Conservation (phyloP, 2,113 vertebrate species). For the Ovibos moschatus region DNA sequence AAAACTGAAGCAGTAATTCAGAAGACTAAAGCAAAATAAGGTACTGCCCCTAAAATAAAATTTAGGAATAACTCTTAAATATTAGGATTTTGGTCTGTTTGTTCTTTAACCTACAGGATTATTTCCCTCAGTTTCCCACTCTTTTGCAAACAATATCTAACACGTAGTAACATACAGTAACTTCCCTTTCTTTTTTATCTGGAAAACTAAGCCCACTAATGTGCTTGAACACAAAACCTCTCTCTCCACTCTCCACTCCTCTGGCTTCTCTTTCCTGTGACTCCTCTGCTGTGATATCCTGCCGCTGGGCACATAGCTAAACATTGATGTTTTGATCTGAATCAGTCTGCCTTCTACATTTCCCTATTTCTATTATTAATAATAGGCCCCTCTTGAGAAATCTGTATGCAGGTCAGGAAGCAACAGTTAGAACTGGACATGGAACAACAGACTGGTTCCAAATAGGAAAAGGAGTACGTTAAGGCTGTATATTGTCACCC, state of each 20-base stretch:
- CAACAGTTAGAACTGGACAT: too few relatives aligned
- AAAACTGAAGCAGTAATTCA: not conserved
- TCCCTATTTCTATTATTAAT: not conserved
- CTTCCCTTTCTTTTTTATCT: not conserved
- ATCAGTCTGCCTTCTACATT: not conserved
- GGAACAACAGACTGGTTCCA: too few relatives aligned
- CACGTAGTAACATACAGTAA: not conserved
- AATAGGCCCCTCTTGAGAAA: not conserved
- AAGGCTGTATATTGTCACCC: too few relatives aligned
- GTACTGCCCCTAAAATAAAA: constrained; percentile 19
- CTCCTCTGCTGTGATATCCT: not conserved
- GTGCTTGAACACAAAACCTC: not conserved
- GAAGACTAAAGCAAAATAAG: constrained; percentile 15
- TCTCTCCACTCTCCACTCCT: not conserved
- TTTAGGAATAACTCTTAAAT: not conserved
- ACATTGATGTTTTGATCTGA: not conserved
- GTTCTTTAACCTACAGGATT: not conserved
- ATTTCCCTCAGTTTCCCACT: not conserved
- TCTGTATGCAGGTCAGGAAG: too few relatives aligned
- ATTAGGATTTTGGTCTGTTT: not conserved
- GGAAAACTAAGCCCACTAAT: not conserved
- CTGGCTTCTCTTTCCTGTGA: not conserved
- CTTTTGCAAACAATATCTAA: not conserved
- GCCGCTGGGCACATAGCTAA: not conserved
- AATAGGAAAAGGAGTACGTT: too few relatives aligned